Conservation (phyloP, 2,797 vertebrate genomes). For the Gymnothorax javanicus region DNA sequence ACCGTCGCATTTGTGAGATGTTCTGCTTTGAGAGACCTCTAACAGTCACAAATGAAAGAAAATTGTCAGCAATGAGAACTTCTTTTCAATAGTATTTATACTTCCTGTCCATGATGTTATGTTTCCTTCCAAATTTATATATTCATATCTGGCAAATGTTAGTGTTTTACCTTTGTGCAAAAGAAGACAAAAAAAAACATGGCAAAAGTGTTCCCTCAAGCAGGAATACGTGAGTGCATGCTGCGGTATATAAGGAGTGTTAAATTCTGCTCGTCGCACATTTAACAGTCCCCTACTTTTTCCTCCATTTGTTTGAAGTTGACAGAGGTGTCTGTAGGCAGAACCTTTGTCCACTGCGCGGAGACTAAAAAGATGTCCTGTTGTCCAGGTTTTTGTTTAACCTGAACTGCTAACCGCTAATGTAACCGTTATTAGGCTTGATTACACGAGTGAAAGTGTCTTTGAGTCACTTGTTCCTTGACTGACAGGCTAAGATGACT, state of each 20-base stretch:
- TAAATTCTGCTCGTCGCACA: background rate
- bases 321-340: background rate
- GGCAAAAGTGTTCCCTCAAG: background rate
- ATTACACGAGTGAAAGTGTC: background rate
- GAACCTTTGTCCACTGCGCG: background rate
- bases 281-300: background rate
- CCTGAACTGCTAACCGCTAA: background rate
- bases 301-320: background rate
- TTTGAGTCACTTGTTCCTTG: background rate
- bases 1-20: background rate
- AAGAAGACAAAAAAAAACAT: background rate
- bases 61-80: background rate
- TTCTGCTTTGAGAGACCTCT: background rate
- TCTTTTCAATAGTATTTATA: background rate
- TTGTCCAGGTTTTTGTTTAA: background rate
- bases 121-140: background rate
- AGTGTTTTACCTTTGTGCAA: background rate
- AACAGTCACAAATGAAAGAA: background rate
- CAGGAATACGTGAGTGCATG: background rate
- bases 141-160: slow-evolving; percentile 7
- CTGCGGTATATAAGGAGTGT: background rate
- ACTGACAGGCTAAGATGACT: background rate
- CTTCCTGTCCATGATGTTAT: background rate
- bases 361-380: background rate
- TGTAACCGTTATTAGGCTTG: background rate